Evolutionary conservation across 1,140 invertebrate species (phyloP), one percentile per base, ranked within the genome.

Genomic region (Papilio polyxenes): DNA sequence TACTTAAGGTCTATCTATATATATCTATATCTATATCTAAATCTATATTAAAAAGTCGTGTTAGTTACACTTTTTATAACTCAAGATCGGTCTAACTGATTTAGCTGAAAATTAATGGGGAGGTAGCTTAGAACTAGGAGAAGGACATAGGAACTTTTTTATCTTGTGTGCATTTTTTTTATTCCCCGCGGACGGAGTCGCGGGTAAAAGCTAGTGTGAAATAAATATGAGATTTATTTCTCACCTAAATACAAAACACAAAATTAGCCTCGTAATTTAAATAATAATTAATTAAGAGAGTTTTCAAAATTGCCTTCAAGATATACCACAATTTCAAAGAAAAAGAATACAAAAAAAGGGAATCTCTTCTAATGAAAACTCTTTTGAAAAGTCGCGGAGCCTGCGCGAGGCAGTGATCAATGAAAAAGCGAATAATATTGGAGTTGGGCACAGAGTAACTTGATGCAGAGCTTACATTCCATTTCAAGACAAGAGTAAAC

Each of bases 361-460:
- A 80, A 80, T 80, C 48, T 69, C 59, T 48, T 48, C 56, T 80
- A 80, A 80, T 80, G 78, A 80, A 80, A 80, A 80, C 78, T 80
- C 78, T 80, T 80, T 80, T 80, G 78, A 80, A 69, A 80, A 80
- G 56, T 80, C 48, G 59, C 56, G 78, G 62, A 65, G 59, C 23
- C 76, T 78, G 59, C 78, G 59, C 78, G 78, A 65, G 59, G 78
- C 78, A 69, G 78, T 80, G 78, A 80, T 80, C 78, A 80, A 80
- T 80, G 78, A 62, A 79, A 80, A 80, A 80, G 78, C 56, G 78
- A 80, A 80, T 80, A 80, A 69, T 80, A 80, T 80, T 31, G 78
- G 40, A 40, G 78, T 44, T 40, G 62, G 13, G 23, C 48, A 23
- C 23, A 80, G 78, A 69, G 37, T 65, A 80, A 2, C 62, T 49